Percentiles rank a stretch among this genome's conserved stretches.
Evolutionary conservation across 2,888 invertebrate species (phyloP).

Genomic region (Pammene aurita): DNA sequence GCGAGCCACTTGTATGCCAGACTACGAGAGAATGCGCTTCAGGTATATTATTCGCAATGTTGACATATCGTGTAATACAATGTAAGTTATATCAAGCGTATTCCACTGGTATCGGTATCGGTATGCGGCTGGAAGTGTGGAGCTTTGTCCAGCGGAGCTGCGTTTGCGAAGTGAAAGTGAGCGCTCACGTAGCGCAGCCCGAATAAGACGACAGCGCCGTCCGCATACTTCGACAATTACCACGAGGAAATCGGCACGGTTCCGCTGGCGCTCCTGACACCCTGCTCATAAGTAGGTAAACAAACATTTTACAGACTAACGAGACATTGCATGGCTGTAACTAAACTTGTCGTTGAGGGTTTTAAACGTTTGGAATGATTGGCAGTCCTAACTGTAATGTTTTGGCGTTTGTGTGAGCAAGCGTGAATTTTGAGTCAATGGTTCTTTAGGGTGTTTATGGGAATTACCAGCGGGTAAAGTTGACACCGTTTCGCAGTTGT

Average conservation of each 20-base stretch:
- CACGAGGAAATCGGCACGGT: conserved; percentile 79
- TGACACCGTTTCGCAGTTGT: too few species aligned
- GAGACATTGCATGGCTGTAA: conserved; percentile 3
- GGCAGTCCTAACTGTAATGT: background rate
- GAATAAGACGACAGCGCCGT: conserved; percentile 80
- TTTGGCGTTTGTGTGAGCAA: background rate
- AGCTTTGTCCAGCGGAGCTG: conserved; percentile 53
- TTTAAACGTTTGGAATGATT: background rate
- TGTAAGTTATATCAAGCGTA: conserved; percentile 1
- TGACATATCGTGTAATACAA: conserved; percentile 12
- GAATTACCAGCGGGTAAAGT: too few species aligned
- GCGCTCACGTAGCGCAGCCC: conserved; percentile 78
- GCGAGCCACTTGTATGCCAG: background rate
- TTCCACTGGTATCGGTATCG: conserved; percentile 28
- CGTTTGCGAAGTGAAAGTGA: conserved; percentile 81
- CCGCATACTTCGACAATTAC: conserved; percentile 82
- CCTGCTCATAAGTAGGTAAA: conserved; percentile 45
- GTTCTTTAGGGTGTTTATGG: too few species aligned
- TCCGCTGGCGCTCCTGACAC: conserved; percentile 61
- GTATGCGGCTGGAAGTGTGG: conserved; percentile 36
- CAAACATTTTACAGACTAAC: conserved; percentile 27
- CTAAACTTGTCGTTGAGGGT: background rate
- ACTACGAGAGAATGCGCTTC: background rate
- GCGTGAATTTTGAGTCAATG: background rate
- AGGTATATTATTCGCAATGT: conserved; percentile 6